phyloP scores from a whole-genome alignment of 2,888 invertebrate species.

The Emmelina monodactyla region DNA sequence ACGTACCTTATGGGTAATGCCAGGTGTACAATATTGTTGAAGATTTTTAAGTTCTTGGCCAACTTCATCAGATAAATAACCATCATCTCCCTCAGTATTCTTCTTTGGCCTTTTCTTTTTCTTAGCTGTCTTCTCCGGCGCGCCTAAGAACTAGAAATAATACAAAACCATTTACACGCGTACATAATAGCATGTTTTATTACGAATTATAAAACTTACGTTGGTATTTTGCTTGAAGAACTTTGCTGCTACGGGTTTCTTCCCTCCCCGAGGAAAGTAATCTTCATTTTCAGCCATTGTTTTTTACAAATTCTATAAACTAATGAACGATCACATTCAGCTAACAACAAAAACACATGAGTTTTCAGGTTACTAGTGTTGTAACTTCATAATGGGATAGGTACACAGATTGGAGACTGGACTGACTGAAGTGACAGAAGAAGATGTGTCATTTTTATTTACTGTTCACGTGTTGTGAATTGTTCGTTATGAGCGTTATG shows the following conservation, averaged over 20 bases:
- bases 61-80: constrained; percentile 48
- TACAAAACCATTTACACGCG: neutral
- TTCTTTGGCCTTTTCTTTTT: constrained; percentile 43
- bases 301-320: constrained; percentile 5
- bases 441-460: too few species aligned
- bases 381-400: neutral
- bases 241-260: constrained; percentile 44
- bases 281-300: constrained; percentile 53
- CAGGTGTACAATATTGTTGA: constrained; percentile 37
- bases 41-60: constrained; percentile 34
- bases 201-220: constrained; percentile 26
- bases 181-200: too few species aligned
- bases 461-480: too few species aligned
- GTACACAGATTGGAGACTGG: neutral
- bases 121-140: constrained; percentile 43
- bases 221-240: constrained; percentile 52
- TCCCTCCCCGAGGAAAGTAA: constrained; percentile 66
- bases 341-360: constrained; percentile 22
- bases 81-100: constrained; percentile 46
- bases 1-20: constrained; percentile 37
- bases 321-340: neutral
- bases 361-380: neutral
- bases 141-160: constrained; percentile 39
- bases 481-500: too few species aligned
- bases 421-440: too few species aligned